These are phyloP conservation scores for Siderastrea radians DNA, from an alignment of 92 coral and sea anemone genomes.

Conservation along the genomic window DNA sequence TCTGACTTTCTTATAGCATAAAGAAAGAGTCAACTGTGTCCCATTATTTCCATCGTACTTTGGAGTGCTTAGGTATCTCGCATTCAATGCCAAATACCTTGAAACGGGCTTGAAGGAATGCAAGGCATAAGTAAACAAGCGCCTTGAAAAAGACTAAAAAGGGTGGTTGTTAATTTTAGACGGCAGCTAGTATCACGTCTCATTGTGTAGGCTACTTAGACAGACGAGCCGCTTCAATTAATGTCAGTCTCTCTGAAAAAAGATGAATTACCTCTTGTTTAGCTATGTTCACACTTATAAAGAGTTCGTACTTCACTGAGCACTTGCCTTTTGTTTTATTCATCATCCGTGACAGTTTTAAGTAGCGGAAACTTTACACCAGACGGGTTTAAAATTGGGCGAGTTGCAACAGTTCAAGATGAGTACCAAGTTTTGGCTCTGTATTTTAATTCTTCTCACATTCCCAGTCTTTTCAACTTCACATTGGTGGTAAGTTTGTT, in stretches of 20 bases:
- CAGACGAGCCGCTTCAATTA: background rate
- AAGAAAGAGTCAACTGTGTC: background rate
- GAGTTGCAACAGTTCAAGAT: background rate
- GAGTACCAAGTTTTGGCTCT: slow-evolving; percentile 7
- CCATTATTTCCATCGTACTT: background rate
- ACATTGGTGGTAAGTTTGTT: slow-evolving; percentile 79
- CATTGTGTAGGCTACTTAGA: no score
- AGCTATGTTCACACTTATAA: background rate
- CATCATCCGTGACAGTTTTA: background rate
- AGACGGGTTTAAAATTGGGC: background rate
- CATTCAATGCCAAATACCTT: background rate
- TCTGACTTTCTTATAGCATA: background rate
- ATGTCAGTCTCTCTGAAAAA: background rate
- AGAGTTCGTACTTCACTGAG: background rate
- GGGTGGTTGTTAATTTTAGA: no score
- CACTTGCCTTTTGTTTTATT: background rate
- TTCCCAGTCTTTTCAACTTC: slow-evolving; percentile 34
- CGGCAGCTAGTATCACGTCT: no score
- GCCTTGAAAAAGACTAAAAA: no score
- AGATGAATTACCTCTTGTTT: slow-evolving; percentile 1
- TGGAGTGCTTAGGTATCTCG: background rate
- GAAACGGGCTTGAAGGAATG: no score
- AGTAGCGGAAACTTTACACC: background rate
- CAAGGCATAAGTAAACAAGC: no score
- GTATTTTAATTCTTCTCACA: background rate